Evolutionary conservation across 2,888 invertebrate species (phyloP), one percentile per base, ranked within the genome.

Genomic region (Conchocele bisecta): DNA sequence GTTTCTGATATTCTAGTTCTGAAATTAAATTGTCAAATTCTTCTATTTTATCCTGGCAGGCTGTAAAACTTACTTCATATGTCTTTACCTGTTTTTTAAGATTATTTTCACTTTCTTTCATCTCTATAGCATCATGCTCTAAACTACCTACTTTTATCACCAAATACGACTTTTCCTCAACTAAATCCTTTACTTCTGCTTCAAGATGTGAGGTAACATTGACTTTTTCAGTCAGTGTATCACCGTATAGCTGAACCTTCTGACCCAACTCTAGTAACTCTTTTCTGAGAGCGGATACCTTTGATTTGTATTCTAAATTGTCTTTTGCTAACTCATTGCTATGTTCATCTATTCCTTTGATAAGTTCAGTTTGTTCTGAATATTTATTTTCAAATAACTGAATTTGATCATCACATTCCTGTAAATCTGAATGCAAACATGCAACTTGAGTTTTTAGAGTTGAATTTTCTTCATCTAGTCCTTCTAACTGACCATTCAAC

Each of bases 381-480:
- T 46, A 22, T 13, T 56, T 24, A 22, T 53, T 39, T 17, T 65
- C 59, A 24, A 35, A 24, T 15, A 13, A n/a, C n/a, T 60, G 24
- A 26, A 28, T 51, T 31, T 64, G 44, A 31, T 46, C 57, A 56
- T 29, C 11, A 28, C 51, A 13, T 64, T 63, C 64, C 7, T 59
- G 46, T 5, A 60, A 13, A 4, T 74, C 78, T 35, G 65, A 58
- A 50, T 71, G 58, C 44, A 78, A 56, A 48, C 61, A 59, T 37
- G 48, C 48, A 13, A 70, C 46, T 48, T 72, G 63, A 35, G 71
- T 76, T 60, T 75, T 72, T 13, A 78, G 48, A 11, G 70, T 69
- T n/a, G 72, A 67, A 58, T 71, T 74, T 61, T 68, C 73, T 24
- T 73, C 60, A 54, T 71, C 70, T 24, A 73, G 51, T 24, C 51